Conservation (phyloP, 2,797 vertebrate species). For the Oreonectes daqikongensis region DNA sequence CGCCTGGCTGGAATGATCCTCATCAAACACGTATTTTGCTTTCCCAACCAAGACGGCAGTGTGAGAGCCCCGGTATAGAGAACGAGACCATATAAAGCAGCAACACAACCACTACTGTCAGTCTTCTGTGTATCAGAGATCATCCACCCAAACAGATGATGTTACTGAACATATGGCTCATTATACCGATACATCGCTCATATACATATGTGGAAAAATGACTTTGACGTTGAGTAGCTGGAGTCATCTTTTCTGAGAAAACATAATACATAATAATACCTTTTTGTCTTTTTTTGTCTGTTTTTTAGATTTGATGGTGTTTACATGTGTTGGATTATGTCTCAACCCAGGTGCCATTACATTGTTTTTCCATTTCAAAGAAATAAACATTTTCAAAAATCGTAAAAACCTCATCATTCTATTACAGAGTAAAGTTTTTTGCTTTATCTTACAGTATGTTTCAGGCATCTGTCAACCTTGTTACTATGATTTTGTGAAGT, state of each 20-base stretch:
- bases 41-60: not conserved
- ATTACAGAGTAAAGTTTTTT: not conserved
- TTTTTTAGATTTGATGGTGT: not conserved
- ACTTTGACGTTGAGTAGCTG: not conserved
- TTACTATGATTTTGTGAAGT: not conserved
- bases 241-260: not conserved
- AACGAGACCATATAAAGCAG: constrained; percentile 19
- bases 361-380: not conserved
- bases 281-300: constrained; percentile 43
- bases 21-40: constrained; percentile 40
- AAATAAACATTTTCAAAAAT: not conserved
- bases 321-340: not conserved
- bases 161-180: constrained; percentile 58
- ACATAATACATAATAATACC: constrained; percentile 52
- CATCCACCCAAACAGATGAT: not conserved
- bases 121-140: constrained; percentile 20
- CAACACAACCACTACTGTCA: constrained; percentile 2
- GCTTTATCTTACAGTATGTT: too few relatives aligned
- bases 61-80: constrained; percentile 14
- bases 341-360: not conserved
- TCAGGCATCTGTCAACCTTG: not conserved
- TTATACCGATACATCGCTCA: not conserved
- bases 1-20: constrained; percentile 6
- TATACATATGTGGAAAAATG: constrained; percentile 5
- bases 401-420: not conserved